These are phyloP conservation scores for Pseudochirops corinnae DNA, from an alignment of 2,797 vertebrate species.

Conservation along the genomic window DNA sequence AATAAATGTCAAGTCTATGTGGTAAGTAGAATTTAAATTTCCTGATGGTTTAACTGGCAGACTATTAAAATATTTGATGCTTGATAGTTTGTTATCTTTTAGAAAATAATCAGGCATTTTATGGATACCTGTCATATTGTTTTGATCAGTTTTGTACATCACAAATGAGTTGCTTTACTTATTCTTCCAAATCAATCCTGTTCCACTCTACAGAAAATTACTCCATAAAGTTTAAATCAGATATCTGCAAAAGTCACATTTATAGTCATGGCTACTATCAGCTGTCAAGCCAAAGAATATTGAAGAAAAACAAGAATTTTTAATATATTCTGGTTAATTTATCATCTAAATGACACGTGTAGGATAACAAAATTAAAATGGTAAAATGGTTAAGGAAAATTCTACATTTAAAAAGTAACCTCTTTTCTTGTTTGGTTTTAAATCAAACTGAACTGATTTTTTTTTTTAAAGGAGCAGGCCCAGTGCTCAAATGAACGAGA, in stretches of 20 bases:
- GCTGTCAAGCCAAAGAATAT: constrained; percentile 87
- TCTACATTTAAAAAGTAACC: constrained; percentile 82
- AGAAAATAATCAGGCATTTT: constrained; percentile 73
- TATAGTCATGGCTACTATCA: constrained; percentile 91
- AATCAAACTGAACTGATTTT: constrained; percentile 65
- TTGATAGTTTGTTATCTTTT: constrained; percentile 62
- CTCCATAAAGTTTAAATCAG: constrained; percentile 88
- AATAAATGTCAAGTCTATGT: constrained; percentile 63
- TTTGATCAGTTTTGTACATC: constrained; percentile 74
- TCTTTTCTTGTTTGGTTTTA: constrained; percentile 65
- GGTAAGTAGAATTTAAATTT: constrained; percentile 71
- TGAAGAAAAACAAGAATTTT: constrained; percentile 87
- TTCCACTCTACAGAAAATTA: constrained; percentile 83
- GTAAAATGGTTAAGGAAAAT: constrained; percentile 83
- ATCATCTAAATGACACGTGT: constrained; percentile 89
- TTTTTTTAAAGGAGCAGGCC: constrained; percentile 58
- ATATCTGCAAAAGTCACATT: constrained; percentile 86
- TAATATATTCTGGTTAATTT: constrained; percentile 89
- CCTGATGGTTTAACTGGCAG: constrained; percentile 55
- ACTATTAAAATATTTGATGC: constrained; percentile 69
- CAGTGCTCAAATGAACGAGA: constrained; percentile 64
- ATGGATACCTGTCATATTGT: constrained; percentile 72
- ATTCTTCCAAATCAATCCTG: constrained; percentile 80
- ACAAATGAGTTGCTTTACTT: constrained; percentile 71
- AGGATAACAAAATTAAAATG: constrained; percentile 80